Base-by-base conservation (phyloP, 2,113 vertebrate genomes). In the Nycticorax nycticorax region DNA sequence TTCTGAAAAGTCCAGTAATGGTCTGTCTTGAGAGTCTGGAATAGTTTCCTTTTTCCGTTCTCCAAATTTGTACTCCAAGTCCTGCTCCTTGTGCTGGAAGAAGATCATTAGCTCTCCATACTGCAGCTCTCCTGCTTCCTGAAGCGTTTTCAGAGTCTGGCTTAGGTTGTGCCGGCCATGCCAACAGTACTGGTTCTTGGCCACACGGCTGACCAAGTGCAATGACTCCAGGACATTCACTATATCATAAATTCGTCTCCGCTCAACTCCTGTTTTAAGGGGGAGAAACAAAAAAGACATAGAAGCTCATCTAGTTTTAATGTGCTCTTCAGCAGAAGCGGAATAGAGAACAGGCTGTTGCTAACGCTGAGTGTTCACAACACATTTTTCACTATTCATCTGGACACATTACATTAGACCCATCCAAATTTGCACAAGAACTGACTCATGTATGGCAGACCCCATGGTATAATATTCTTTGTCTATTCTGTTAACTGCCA, bases 161-260 rank as follows among this genome's bases (percentile, higher is more conserved):
- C 92, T 96, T 92, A 99, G 98, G 84, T 97, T 98, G 67, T 98
- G 98, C 1, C 98, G 98, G 4, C 99, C 99, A 4, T 99, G 98
- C 99, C 99, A 99, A 79, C 98, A 98, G 92, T 99, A 99, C 72
- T 99, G 99, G 97, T 99, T 99, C 98, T 99, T 99, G 69, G 99
- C 99, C 53, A 99, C 98, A 10, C 99, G 98, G 55, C 99, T 99
- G 78, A 99, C 99, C 53, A 99, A 98, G 22, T 98, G 98, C 89
- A 99, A 85, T 0, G 99, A 99, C 97, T 99, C 99, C 93, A 99
- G 97, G 76, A 99, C 99, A 0, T 99, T 99, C 62, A 99, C 98
- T 7, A 99, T 99, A 97, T 99, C 99, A 0, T 99, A 99, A 97
- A 99, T 99, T 3, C 99, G 98, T 55, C 99, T 98, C 23, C 99